phyloP scores from a whole-genome alignment of 2,113 vertebrate species.

The Terrapene triunguis region DNA sequence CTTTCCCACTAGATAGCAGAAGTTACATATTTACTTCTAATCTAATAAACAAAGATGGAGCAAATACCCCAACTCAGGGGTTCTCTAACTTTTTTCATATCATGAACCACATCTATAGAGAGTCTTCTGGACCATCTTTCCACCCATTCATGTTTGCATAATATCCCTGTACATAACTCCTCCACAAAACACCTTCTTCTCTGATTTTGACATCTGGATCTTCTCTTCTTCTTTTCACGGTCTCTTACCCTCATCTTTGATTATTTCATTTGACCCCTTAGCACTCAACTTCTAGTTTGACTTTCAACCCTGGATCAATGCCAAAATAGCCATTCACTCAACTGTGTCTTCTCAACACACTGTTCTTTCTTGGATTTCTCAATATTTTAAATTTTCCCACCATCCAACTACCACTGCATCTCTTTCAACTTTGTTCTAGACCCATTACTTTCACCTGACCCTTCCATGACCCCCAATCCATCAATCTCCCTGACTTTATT shows the following conservation, averaged over 20 bases:
- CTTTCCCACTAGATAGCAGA: slow-evolving; percentile 41
- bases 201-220: neutral
- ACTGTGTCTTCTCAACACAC: neutral
- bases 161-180: neutral
- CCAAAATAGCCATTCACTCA: neutral
- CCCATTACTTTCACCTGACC: neutral
- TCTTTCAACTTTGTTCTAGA: neutral
- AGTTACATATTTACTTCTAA: rapidly evolving
- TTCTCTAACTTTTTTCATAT: neutral
- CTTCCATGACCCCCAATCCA: neutral
- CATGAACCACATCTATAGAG: neutral
- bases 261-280: neutral
- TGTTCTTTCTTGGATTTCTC: neutral
- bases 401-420: neutral
- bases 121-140: neutral
- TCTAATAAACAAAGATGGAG: neutral
- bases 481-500: neutral
- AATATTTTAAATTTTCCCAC: neutral
- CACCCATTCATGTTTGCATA: neutral
- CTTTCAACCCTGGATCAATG: neutral
- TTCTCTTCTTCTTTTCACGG: neutral
- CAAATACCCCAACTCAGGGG: rapidly evolving
- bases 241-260: neutral
- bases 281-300: neutral
- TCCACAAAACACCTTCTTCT: neutral